These are phyloP conservation scores for Bergia sp. DNA, from an alignment of 92 coral and sea anemone genomes.

Conservation along the genomic window DNA sequence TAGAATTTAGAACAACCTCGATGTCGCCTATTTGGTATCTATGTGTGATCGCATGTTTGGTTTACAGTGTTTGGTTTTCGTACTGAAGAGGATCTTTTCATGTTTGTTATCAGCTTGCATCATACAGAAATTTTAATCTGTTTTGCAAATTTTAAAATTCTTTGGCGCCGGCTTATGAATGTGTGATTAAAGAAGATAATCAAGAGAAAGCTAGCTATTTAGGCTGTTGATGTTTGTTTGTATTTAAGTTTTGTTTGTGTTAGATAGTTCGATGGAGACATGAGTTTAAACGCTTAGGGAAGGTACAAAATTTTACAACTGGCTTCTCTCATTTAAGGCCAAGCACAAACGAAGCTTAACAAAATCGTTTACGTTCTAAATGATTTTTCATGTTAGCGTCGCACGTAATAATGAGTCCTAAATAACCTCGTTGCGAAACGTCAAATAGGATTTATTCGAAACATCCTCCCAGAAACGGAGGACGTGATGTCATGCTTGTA, in stretches of 20 bases:
- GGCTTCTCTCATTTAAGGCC: too few relatives aligned
- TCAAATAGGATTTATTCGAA: background rate
- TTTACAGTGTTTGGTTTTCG: background rate
- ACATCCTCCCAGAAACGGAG: background rate
- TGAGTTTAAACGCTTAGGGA: background rate
- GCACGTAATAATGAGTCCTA: background rate
- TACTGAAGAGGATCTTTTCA: background rate
- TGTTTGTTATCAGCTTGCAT: background rate
- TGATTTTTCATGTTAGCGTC: too few relatives aligned
- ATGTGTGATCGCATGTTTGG: conserved; percentile 3
- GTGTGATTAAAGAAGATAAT: conserved; percentile 7
- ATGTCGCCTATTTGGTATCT: background rate
- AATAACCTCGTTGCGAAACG: background rate
- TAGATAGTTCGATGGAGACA: background rate
- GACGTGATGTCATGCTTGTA: background rate
- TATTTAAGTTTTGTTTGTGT: background rate
- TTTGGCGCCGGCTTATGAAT: background rate
- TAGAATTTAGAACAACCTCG: too few relatives aligned
- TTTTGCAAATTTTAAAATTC: conserved; percentile 13
- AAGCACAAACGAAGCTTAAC: too few relatives aligned
- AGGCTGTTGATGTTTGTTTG: background rate
- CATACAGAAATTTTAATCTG: background rate
- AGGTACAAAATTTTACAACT: too few relatives aligned
- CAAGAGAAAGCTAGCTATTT: background rate
- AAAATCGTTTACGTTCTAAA: too few relatives aligned